Evolutionary conservation across 2,113 vertebrate genomes (phyloP), one percentile per base, ranked within the genome.

Genomic region (Deroptyus accipitrinus): DNA sequence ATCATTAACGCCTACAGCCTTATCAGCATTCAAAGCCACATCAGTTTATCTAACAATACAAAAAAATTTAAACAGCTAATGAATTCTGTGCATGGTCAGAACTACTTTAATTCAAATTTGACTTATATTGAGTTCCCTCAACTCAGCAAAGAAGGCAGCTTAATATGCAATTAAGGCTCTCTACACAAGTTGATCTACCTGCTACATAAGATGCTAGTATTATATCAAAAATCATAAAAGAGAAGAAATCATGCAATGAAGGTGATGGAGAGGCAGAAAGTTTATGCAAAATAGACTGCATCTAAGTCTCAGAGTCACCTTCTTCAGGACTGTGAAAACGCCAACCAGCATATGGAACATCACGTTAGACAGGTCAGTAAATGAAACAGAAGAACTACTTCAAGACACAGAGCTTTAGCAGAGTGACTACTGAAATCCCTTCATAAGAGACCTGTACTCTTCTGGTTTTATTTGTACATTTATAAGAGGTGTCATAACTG

Each of bases 401-500:
- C n/a, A 54, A 78, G 49, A 49, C 5, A 2, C 1, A 27, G n/a
- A 78, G 66, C 67, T 92, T 89, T 25, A 80, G 57, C 78, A 92
- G 17, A 61, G 27, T 13, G 33, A 44, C 69, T 66, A 41, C 48
- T 94, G 92, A 92, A 96, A 88, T 74, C 55, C 48, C 63, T 72
- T 96, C 87, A 28, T 54, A 70, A 80, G 48, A 88, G 86, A 84
- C 73, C 54, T 46, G 30, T 41, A 49, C 44, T 83, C 10, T 59
- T 69, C 72, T 95, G 86, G 77, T 94, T 70, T 83, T 92, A 95
- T 92, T 86, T 89, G 79, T 95, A 97, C 95, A 93, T 95, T 95
- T 94, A 94, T 94, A 91, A 73, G 82, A 66, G 61, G 82, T 90
- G 48, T 78, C 48, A 3, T 89, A 95, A 88, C 39, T 7, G 12